Base-by-base conservation (phyloP, 2,113 vertebrate species). In the Rhabdomys dilectus region DNA sequence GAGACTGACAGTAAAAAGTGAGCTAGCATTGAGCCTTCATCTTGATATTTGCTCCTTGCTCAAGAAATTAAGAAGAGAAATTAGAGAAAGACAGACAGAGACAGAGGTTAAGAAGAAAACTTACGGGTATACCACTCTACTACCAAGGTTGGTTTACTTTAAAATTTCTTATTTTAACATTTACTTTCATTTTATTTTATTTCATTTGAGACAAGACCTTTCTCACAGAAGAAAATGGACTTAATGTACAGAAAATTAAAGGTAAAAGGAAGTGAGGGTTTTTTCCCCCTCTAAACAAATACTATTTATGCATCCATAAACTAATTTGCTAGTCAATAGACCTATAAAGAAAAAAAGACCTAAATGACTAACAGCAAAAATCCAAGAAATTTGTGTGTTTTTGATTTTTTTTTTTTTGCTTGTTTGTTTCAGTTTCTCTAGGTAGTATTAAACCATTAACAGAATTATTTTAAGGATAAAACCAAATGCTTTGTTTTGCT, bases 401-500 rank as follows among this genome's bases (percentile, higher is more conserved):
- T 77, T 16, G 36, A 12, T 76, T 85, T 12, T 66, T 72, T 56
- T 60, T 82, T 56, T 56, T 60, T 82, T 56, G 34, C 66, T 34
- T 75, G 78, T 76, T 62, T 75, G 60, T 48, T 45, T 21, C 17
- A 36, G 76, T 81, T 85, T 45, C 36, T 77, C 56, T 82, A 29
- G 7, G 3, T 82, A 8, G 51, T 39, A 56, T 72, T 12, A 12
- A 93, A 26, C 15, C 68, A 29, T 48, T 81, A 39, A 11, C 45
- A 85, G 16, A 84, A 53, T 94, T 75, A 31, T 64, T 10, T 85
- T 64, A 42, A 87, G 66, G 97, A 96, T 82, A 96, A 97, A 89
- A 64, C 72, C 64, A 94, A 91, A 88, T 93, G 86, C n/a, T 12
- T n/a, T 92, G 96, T 89, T 84, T 94, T 97, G 95, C 98, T 97